Percentiles rank a stretch among this genome's conserved stretches.
These are phyloP conservation scores for Opisthocomus hoazin DNA, from an alignment of 2,113 vertebrate genomes.

Conservation along the genomic window DNA sequence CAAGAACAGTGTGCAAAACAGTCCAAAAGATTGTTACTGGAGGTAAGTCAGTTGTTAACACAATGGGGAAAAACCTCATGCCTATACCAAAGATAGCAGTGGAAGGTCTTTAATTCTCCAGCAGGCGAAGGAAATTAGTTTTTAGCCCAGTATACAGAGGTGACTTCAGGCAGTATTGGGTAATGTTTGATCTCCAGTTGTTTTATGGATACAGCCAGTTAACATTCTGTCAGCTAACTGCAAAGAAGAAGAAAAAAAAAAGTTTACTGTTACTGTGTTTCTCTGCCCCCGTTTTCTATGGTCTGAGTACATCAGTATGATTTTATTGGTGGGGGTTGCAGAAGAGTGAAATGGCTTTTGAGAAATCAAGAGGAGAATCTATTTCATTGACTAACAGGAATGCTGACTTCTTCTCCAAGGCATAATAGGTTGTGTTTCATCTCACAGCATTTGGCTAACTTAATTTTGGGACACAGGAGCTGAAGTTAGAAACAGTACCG, in stretches of 20 bases:
- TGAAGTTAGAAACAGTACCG: neutral
- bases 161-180: neutral
- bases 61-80: fast-evolving
- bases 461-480: neutral
- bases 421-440: neutral
- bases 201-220: neutral
- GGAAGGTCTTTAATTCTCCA: neutral
- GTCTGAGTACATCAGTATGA: neutral
- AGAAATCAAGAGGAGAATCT: neutral
- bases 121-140: neutral
- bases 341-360: neutral
- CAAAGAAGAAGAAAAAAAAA: neutral
- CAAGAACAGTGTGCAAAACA: neutral
- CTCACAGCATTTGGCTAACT: neutral
- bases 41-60: neutral
- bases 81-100: neutral
- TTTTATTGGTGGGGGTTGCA: neutral
- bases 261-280: neutral
- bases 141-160: neutral
- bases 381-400: neutral
- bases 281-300: neutral
- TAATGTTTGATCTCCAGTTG: neutral
- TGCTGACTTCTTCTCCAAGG: neutral
- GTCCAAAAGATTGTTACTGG: neutral
- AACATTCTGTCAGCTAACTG: neutral